A percentile compares a stretch with the other conserved stretches of the same genome.
These are phyloP conservation scores for Pyrocephalus nanus DNA, from an alignment of 2,797 vertebrate species.

Conservation along the genomic window DNA sequence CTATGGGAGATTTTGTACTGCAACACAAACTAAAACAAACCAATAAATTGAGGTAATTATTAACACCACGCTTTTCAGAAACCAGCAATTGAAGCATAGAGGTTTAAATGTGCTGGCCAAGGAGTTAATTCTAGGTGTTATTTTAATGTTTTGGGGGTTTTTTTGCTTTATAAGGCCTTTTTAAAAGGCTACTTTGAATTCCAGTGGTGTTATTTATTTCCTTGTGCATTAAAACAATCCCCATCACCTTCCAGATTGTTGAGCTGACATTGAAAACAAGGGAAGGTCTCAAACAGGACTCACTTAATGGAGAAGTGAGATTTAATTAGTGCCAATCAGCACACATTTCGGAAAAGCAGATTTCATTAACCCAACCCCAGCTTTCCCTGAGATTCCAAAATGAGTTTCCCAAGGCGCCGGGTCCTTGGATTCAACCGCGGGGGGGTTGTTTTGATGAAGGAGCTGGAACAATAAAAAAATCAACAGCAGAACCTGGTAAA, in stretches of 20 bases:
- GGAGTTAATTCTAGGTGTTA: background rate
- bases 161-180: background rate
- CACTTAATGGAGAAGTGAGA: background rate
- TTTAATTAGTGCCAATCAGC: background rate
- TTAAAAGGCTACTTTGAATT: background rate
- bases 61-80: background rate
- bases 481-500: background rate
- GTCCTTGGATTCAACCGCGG: rapidly evolving
- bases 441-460: background rate
- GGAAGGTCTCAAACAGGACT: background rate
- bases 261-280: background rate
- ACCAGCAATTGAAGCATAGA: background rate
- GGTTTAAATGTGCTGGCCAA: background rate
- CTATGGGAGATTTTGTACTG: background rate
- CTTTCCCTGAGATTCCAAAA: background rate
- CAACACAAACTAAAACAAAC: background rate
- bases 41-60: background rate
- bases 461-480: background rate
- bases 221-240: background rate
- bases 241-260: rapidly evolving
- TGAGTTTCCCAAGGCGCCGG: rapidly evolving
- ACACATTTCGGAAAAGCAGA: background rate
- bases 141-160: background rate
- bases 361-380: background rate
- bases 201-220: background rate